Base-by-base conservation (phyloP, 2,888 invertebrate species). In the Spisula subtruncata region DNA sequence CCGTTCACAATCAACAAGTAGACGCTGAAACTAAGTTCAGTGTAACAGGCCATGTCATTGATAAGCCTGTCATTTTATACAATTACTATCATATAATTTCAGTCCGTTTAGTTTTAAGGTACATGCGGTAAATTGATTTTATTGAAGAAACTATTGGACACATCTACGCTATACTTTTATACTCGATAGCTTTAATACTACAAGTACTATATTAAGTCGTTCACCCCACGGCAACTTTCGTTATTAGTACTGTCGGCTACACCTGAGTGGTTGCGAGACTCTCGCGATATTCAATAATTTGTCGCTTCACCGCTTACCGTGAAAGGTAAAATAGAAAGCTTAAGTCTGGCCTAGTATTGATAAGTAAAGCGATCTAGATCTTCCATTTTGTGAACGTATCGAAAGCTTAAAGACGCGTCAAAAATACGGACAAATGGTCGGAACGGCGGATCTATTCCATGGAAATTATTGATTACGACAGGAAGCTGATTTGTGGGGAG, bases 231-330 rank as follows among this genome's bases (percentile, higher is more conserved):
- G 90, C 88, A n/a, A 54, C 25, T 90, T 90, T 88, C 90, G 81
- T 86, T 81, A 86, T 84, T 90, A 82, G 56, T 83, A 79, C 35
- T 80, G 41, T 56, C 35, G 48, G 86, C 66, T 89, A 35, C 81
- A 80, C 84, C 5, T 75, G 89, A 87, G 54, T 56, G 48, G 48
- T 5, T 60, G n/a, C 89, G 90, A 85, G 87, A 87, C n/a, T 90
- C 87, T 88, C 81, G 90, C 90, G 87, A 90, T 46, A 90, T 88
- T 89, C 86, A 83, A 87, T 83, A 85, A 89, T 85, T 83, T 88
- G 75, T 85, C 90, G 87, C 85, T 80, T 85, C 90, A 88, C 48
- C 85, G 85, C 56, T 79, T 85, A 41, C 32, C 20, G 35, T 90
- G 85, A 88, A 90, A 90, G 86, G 86, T 84, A 86, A 81, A 88